Evolutionary conservation across 1,140 invertebrate species (phyloP).

Genomic region (Armadillidium nasatum): DNA sequence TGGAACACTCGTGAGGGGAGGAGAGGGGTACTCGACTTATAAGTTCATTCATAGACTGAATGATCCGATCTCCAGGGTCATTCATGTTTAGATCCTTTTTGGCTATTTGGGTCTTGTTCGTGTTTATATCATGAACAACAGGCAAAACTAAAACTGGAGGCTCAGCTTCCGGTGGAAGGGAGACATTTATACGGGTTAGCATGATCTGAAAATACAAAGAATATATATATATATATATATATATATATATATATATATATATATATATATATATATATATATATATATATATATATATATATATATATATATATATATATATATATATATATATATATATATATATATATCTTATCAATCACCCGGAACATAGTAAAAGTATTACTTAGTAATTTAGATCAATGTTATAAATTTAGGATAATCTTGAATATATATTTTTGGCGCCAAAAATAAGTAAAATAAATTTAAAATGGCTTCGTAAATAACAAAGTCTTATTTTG

Average conservation of each 20-base stretch:
- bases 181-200: slow-evolving; percentile 67
- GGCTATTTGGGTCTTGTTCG: slow-evolving; percentile 78
- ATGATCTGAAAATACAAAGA: slow-evolving; percentile 62
- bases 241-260: slow-evolving; percentile 11
- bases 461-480: no score
- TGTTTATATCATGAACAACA: slow-evolving; percentile 78
- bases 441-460: no score
- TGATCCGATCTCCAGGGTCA: slow-evolving; percentile 31
- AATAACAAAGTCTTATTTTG: no score
- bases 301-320: slow-evolving; percentile 7
- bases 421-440: no score
- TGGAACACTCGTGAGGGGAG: slow-evolving; percentile 29
- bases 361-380: no score
- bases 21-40: slow-evolving; percentile 33
- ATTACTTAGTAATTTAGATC: no score
- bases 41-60: slow-evolving; percentile 41
- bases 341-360: slow-evolving; percentile 1
- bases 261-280: slow-evolving; percentile 16
- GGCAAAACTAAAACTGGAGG: slow-evolving; percentile 76
- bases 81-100: slow-evolving; percentile 61
- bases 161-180: slow-evolving; percentile 61
- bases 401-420: no score
- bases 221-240: slow-evolving; percentile 1
- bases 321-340: slow-evolving; percentile 14
- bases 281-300: slow-evolving; percentile 16